Evolutionary conservation across 64 coral and sea anemone genomes (phyloP).

Genomic region (Stichodactyla helianthus): DNA sequence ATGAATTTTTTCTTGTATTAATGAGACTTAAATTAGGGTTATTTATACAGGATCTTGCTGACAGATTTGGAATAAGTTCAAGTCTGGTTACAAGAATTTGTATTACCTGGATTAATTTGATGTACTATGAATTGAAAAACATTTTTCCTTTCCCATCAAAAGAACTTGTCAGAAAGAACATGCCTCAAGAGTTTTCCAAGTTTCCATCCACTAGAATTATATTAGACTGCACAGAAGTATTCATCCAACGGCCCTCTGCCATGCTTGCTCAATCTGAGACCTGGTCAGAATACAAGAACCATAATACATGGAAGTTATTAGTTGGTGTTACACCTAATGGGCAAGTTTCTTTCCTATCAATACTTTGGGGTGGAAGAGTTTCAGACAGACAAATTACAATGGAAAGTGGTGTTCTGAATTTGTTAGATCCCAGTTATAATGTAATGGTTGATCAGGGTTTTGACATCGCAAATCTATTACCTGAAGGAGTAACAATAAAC

Average conservation of each 20-base stretch:
- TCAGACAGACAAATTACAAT: constrained; percentile 56
- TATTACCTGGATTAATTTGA: constrained; percentile 20
- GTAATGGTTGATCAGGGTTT: constrained; percentile 48
- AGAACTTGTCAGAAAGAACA: constrained; percentile 31
- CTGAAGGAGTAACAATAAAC: constrained; percentile 22
- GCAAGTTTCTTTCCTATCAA: constrained; percentile 41
- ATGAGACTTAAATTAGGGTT: constrained; percentile 15
- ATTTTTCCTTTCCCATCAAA: constrained; percentile 30
- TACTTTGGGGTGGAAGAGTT: constrained; percentile 50
- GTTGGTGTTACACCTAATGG: constrained; percentile 46
- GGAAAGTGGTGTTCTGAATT: constrained; percentile 39
- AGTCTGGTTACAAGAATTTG: background rate
- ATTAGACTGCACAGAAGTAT: too few relatives aligned
- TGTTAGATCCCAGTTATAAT: constrained; percentile 40
- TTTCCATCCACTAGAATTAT: too few relatives aligned
- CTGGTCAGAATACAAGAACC: constrained; percentile 57
- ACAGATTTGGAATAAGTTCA: constrained; percentile 17
- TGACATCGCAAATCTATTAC: constrained; percentile 39
- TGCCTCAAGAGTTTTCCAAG: too few relatives aligned
- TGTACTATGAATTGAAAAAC: background rate
- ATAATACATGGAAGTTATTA: constrained; percentile 39
- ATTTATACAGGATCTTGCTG: constrained; percentile 13
- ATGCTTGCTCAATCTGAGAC: constrained; percentile 35
- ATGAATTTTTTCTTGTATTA: constrained; percentile 33
- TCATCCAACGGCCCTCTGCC: too few relatives aligned